Evolutionary conservation across 2,113 vertebrate genomes (phyloP), one percentile per base, ranked within the genome.

Genomic region (Cygnus buccinator): DNA sequence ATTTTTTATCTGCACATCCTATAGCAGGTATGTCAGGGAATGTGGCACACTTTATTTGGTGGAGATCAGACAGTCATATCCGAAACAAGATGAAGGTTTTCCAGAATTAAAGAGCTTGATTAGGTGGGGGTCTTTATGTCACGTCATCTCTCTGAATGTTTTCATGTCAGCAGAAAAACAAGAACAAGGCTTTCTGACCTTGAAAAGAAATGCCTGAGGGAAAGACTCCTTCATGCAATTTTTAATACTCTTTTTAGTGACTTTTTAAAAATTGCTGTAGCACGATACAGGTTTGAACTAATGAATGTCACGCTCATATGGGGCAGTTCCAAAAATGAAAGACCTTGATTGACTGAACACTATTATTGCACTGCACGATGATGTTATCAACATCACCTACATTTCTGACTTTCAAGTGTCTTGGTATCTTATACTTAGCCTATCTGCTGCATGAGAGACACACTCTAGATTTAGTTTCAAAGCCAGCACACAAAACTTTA

Each of bases 361-460:
- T 94, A 81, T 94, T 97, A 92, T 92, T 94, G 80, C 70, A 63
- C 87, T 84, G 57, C 74, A 48, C 2, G 5, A 82, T 92, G 90
- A 93, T 58, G 70, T 87, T 92, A 89, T 82, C 77, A 62, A 39
- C 79, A 88, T 96, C 70, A 94, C 93, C 94, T 96, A 93, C 91
- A 95, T 96, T 97, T 94, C 91, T 97, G 96, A 96, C 96, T 96
- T 97, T 96, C 92, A 95, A 62, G 76, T 87, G 93, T 92, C 95
- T 95, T 77, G 54, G 35, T 83, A 28, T 87, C 89, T 91, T 62
- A 68, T 6, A 96, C 82, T 71, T 91, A 90, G 39, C 35, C 44
- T 80, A 13, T 62, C 79, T 80, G 58, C 90, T 86, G 73, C 43
- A 35, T 55, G 54, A 84, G 59, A 84, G 46, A 75, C 12, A 6